Base-by-base conservation (phyloP, 2,113 vertebrate species). In the Suncus etruscus region DNA sequence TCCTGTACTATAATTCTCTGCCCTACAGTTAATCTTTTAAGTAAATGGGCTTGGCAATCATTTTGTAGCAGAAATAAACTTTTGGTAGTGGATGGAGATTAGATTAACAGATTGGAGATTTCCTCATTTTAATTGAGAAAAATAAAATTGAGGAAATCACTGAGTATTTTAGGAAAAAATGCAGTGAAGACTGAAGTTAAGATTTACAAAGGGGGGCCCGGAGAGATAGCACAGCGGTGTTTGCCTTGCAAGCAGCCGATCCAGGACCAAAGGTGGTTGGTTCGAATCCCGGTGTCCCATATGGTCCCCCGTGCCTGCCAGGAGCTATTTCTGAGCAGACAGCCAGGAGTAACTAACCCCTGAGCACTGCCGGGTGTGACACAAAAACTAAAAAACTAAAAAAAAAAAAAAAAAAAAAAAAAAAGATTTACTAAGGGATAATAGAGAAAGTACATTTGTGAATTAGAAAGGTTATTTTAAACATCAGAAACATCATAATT, bases 381-480 rank as follows among this genome's bases (percentile, higher is more conserved):
- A 3, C 39, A 39, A 39, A 39, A 39, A 39, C 39, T 5, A 39
- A 39, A 39, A 39, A 39, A 39, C 3, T 3, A 88, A 54, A 16
- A 15, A 16, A 54, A 16, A 39, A 39, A 39, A 39, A 39, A 39
- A 39, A 39, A 65, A 73, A 27, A 51, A 4, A n/a, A 27, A 79
- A n/a, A 32, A 66, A 85, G 24, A 29, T 22, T 58, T 39, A 39
- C 39, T 80, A 6, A 58, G 8, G n/a, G 66, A 82, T 31, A 69
- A n/a, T 47, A 54, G 58, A 87, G 22, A 75, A 83, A 63, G 75
- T 8, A 1, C 6, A 76, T 7, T 61, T 15, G 7, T 77, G 32
- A n/a, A 76, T 11, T 74, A 24, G n/a, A 77, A 93, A 88, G 63
- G 31, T 12, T 88, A 29, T 85, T 83, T 77, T 22, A 45, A 47